Evolutionary conservation across 2,888 invertebrate species (phyloP).

Genomic region (Pycnomerus fuliginosus): DNA sequence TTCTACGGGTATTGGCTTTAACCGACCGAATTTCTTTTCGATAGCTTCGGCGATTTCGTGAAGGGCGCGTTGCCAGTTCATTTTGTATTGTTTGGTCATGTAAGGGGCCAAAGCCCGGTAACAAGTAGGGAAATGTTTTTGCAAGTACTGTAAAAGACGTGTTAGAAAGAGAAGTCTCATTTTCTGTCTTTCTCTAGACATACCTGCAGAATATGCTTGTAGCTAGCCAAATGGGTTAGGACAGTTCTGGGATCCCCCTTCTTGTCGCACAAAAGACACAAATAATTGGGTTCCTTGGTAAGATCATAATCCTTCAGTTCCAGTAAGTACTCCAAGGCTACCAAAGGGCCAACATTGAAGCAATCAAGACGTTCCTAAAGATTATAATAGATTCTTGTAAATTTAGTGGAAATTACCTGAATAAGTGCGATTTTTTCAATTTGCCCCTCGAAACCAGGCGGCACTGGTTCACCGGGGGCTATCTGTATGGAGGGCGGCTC

Average conservation of each 20-base stretch:
- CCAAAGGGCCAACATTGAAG: conserved; percentile 56
- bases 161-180: too few species aligned
- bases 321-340: conserved; percentile 79
- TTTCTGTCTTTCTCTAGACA: too few species aligned
- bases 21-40: conserved; percentile 72
- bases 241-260: conserved; percentile 78
- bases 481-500: conserved; percentile 39
- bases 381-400: conserved; percentile 1
- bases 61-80: conserved; percentile 53
- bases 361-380: conserved; percentile 55
- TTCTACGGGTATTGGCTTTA: conserved; percentile 66
- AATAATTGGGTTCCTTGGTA: conserved; percentile 70
- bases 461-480: conserved; percentile 68
- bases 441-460: conserved; percentile 70
- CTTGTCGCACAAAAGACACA: conserved; percentile 77
- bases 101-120: conserved; percentile 62
- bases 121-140: conserved; percentile 64
- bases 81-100: conserved; percentile 60
- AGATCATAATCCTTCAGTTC: conserved; percentile 67
- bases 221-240: conserved; percentile 75
- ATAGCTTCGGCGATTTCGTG: conserved; percentile 66
- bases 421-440: conserved; percentile 50
- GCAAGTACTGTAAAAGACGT: conserved; percentile 62
- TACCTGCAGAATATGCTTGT: conserved; percentile 61
- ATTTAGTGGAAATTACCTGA: conserved; percentile 37